Conservation (phyloP, 1,140 invertebrate genomes). For the Euura lappo region DNA sequence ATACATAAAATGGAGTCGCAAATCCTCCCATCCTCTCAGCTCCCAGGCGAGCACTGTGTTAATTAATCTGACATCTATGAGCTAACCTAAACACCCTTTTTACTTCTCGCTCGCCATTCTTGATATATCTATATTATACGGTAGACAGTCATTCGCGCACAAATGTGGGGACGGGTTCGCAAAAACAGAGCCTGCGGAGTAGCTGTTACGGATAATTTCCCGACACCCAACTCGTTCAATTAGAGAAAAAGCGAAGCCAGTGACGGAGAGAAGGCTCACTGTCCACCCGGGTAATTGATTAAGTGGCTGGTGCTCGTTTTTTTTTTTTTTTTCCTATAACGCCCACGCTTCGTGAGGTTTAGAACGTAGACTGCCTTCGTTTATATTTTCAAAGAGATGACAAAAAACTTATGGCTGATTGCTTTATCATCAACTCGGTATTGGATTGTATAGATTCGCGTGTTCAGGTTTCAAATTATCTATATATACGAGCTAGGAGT, state of each 20-base stretch:
- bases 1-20: conserved; percentile 34
- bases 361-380: no score
- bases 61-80: conserved; percentile 56
- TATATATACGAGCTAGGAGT: no score
- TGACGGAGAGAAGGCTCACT: neutral
- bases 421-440: no score
- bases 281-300: neutral
- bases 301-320: no score
- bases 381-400: no score
- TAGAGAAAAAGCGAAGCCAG: neutral
- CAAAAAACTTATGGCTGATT: no score
- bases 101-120: conserved; percentile 49
- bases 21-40: conserved; percentile 40
- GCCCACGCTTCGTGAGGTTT: no score
- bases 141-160: no score
- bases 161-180: neutral
- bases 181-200: neutral
- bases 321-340: no score
- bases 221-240: conserved; percentile 5
- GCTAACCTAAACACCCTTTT: conserved; percentile 51
- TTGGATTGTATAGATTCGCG: no score
- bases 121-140: conserved; percentile 8
- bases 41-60: conserved; percentile 54
- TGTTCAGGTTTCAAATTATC: no score
- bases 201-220: neutral